Base-by-base conservation (phyloP, 1,140 invertebrate genomes). In the Tetramorium simillimum region DNA sequence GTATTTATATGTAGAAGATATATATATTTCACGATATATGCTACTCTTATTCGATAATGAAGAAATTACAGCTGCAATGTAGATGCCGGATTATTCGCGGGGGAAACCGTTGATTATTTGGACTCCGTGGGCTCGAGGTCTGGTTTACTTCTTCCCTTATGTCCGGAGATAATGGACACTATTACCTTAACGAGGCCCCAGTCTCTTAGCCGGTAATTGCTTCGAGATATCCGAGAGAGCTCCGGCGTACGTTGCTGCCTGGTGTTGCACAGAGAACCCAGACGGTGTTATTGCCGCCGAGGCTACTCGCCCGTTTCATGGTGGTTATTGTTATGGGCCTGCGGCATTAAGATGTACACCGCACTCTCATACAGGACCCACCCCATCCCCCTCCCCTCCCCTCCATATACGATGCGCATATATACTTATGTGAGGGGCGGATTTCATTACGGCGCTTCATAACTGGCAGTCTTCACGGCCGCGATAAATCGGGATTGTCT, bases 311-410 rank as follows among this genome's bases (percentile, higher is more conserved):
- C 90, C 91, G 92, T 94, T 93, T 92, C 90, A 89, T 81, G 91
- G 91, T 92, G 91, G 93, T 94, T 94, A 95, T 95, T 94, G 94
- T 95, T 95, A 95, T 95, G 93, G 92, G 93, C 92, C 93, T 93
- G 93, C 88, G 94, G 93, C 92, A 95, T 95, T 95, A 93, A 94
- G 94, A 95, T 94, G 93, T 94, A 93, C 90, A 90, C 92, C 90
- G 90, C 91, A 88, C 81, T 85, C 90, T 93, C 91, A 91, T 92
- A 93, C 89, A 89, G 58, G 75, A 88, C 81, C 85, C 86, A 24
- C 46, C 80, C 87, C 76, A 60, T 60, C 67, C 72, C 33, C 46
- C 85, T 86, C 76, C 63, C 72, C 33, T 33, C 85, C 87, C 76
- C 63, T 60, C 70, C 72, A 46, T 86, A 86, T 75, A 85, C 56